Evolutionary conservation across 2,888 invertebrate genomes (phyloP).

Genomic region (Synanthedon myopaeformis): DNA sequence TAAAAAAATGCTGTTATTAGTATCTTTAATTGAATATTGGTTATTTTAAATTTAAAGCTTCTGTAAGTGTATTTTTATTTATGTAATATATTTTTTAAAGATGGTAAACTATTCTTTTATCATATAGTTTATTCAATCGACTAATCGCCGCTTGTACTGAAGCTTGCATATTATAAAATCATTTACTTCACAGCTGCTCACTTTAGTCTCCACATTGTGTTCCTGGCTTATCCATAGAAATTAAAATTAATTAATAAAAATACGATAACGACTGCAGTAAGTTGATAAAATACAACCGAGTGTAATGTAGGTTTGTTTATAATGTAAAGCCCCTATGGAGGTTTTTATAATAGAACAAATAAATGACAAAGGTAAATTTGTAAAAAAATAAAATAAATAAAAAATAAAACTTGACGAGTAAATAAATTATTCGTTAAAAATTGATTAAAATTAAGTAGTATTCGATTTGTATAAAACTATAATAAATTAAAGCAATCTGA

Average conservation of each 20-base stretch:
- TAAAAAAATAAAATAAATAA: conserved; percentile 44
- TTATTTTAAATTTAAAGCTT: too few species aligned
- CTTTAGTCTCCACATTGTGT: conserved; percentile 44
- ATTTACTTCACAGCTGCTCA: conserved; percentile 3
- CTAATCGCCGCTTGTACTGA: neutral
- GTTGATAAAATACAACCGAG: conserved; percentile 44
- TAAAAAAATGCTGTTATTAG: too few species aligned
- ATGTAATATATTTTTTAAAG: neutral
- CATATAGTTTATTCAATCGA: neutral
- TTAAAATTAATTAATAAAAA: conserved; percentile 35
- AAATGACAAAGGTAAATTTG: conserved; percentile 67
- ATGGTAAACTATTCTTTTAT: neutral
- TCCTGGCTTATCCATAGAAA: conserved; percentile 55
- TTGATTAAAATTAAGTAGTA: conserved; percentile 68
- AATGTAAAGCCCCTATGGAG: conserved; percentile 66
- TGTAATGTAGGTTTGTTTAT: conserved; percentile 66
- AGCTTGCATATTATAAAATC: neutral
- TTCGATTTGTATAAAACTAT: conserved; percentile 71
- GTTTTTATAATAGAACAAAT: conserved; percentile 63
- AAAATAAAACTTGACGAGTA: conserved; percentile 57
- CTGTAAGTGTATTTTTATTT: too few species aligned
- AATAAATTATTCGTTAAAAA: conserved; percentile 65
- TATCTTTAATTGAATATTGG: too few species aligned
- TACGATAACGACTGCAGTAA: conserved; percentile 54
- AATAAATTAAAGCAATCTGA: conserved; percentile 71